These are phyloP conservation scores for Mamestra configurata DNA, from an alignment of 1,140 invertebrate genomes.

Conservation along the genomic window DNA sequence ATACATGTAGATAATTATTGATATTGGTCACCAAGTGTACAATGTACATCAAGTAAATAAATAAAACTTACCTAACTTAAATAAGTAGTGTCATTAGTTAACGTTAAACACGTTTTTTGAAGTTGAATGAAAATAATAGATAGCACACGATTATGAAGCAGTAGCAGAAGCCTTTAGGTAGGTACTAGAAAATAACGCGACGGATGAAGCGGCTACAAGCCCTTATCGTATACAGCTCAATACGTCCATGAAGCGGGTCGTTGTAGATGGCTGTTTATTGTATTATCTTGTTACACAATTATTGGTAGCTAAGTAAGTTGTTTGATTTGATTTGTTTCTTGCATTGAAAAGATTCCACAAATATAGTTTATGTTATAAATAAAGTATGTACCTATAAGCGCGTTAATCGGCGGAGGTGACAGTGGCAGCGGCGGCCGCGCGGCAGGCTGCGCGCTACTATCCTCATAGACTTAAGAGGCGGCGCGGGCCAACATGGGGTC, in stretches of 20 bases:
- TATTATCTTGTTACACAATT: background rate
- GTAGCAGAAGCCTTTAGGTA: too few species aligned
- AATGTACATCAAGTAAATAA: background rate
- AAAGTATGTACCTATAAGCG: conserved; percentile 80
- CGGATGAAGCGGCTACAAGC: background rate
- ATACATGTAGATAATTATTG: too few species aligned
- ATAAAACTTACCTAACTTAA: background rate
- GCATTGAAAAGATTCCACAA: background rate
- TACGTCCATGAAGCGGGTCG: background rate
- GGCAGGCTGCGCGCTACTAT: conserved; percentile 73
- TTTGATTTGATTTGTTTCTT: background rate
- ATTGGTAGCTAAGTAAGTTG: background rate
- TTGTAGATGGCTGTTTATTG: background rate
- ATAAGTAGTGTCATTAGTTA: background rate
- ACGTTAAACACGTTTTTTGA: background rate
- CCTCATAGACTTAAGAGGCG: conserved; percentile 79
- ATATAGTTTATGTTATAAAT: conserved; percentile 1
- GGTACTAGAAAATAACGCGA: background rate
- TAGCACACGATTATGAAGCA: too few species aligned
- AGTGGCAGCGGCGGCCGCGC: conserved; percentile 80
- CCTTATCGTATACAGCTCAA: background rate
- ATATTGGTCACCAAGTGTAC: background rate
- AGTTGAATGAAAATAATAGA: too few species aligned
- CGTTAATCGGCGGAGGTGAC: conserved; percentile 75
- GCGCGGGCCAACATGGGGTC: conserved; percentile 83